Base-by-base conservation (phyloP, 2,113 vertebrate species). In the Tympanuchus pallidicinctus region DNA sequence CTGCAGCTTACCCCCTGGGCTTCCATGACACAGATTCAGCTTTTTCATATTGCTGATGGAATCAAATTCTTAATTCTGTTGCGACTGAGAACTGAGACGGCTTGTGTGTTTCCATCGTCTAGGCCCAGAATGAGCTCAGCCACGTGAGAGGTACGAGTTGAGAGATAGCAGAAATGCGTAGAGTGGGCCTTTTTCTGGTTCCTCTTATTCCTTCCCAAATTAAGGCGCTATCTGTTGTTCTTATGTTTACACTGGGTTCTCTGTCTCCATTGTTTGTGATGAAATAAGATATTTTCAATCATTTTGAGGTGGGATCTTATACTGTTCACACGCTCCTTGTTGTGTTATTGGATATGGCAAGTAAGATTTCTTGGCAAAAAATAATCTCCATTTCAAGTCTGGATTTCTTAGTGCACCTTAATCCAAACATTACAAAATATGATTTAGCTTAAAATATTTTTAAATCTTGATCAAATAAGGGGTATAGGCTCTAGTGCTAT, bases 391-490 rank as follows among this genome's bases (percentile, higher is more conserved):
- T 80, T 73, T 93, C 74, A 81, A 91, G 64, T 92, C 61, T 85
- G 82, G 74, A 89, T 82, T 76, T 96, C 80, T 77, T 95, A 96
- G n/a, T 94, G 91, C 92, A 96, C 93, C 96, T 95, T 97, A 94
- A 87, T 59, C 82, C 77, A 77, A 92, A 36, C 36, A 92, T 89
- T 93, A 93, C 76, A 88, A 94, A 86, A 96, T 91, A 63, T 94
- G 69, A 92, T 56, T 95, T 84, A 59, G 82, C 48, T 91, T 88
- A 86, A 93, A 92, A 89, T 82, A 50, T 85, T 92, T 92, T 86
- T 22, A 63, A 15, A 70, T 91, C 34, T 78, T 71, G 36, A 88
- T 96, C 56, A 67, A 90, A 22, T 89, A 84, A 92, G 69, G 43
- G 82, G 65, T 47, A 65, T 61, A 25, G 43, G 34, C 92, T 84